Percentiles rank a stretch among this genome's conserved stretches.
Conservation (phyloP, 2,113 vertebrate genomes). For the Glareola pratincola region DNA sequence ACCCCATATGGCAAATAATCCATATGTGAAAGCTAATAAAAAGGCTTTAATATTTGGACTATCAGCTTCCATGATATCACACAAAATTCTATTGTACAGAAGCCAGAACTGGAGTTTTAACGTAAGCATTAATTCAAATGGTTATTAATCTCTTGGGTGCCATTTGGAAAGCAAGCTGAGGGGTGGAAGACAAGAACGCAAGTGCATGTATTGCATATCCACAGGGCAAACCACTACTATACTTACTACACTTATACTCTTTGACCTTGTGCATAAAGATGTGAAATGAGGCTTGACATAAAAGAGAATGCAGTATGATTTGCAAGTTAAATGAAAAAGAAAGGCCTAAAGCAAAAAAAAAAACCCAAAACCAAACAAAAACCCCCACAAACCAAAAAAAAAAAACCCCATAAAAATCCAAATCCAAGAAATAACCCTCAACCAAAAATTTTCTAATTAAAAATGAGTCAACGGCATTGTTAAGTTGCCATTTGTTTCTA, state of each 20-base stretch:
- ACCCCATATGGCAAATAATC: neutral
- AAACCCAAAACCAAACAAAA: no score
- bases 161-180: neutral
- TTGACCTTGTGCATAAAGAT: neutral
- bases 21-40: neutral
- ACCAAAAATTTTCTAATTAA: neutral
- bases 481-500: neutral
- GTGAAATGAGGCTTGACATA: slow-evolving; percentile 1
- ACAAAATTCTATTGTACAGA: neutral
- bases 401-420: neutral
- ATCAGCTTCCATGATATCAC: neutral
- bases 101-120: slow-evolving; percentile 10
- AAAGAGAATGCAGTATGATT: neutral
- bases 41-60: neutral
- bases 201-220: neutral
- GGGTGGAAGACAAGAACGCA: neutral
- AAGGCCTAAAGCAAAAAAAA: neutral
- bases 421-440: neutral
- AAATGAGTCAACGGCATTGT: neutral
- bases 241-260: neutral
- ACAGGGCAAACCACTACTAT: neutral
- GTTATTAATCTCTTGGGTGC: slow-evolving; percentile 35
- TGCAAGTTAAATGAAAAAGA: neutral
- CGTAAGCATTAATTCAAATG: slow-evolving; percentile 15
- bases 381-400: neutral